phyloP scores from a whole-genome alignment of 1,140 invertebrate genomes.

The Drosophila setifemur region DNA sequence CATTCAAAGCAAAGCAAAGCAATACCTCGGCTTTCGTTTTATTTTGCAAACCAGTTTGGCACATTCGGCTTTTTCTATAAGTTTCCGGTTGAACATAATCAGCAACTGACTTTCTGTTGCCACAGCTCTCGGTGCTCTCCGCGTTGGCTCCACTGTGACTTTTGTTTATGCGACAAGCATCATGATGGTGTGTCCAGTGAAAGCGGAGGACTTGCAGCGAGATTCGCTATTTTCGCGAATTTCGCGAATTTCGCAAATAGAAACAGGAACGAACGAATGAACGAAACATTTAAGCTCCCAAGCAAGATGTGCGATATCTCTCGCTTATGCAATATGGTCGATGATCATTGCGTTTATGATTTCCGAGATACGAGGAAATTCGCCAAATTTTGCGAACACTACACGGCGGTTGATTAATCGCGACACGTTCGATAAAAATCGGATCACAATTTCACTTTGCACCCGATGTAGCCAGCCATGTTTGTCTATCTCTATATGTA shows the following conservation, averaged over 20 bases:
- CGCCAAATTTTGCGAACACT: constrained; percentile 11
- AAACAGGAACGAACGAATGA: constrained; percentile 28
- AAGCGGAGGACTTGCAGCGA: constrained; percentile 31
- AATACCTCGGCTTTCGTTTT: constrained; percentile 52
- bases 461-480: no score
- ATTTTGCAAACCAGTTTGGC: constrained; percentile 57
- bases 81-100: constrained; percentile 58
- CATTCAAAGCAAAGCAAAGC: constrained; percentile 28
- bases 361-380: constrained; percentile 27
- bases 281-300: constrained; percentile 30
- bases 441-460: neutral
- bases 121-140: no score
- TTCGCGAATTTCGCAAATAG: constrained; percentile 10
- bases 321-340: constrained; percentile 19
- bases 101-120: constrained; percentile 38
- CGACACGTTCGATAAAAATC: neutral
- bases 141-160: no score
- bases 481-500: no score
- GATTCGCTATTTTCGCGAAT: neutral
- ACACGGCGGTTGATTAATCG: neutral
- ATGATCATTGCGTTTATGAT: constrained; percentile 32
- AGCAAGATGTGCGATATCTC: constrained; percentile 30
- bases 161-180: constrained; percentile 22
- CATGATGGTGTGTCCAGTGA: constrained; percentile 35
- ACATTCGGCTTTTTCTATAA: constrained; percentile 55